Evolutionary conservation across 2,113 vertebrate species (phyloP), one percentile per base, ranked within the genome.

Genomic region (Anarrhichthys ocellatus): DNA sequence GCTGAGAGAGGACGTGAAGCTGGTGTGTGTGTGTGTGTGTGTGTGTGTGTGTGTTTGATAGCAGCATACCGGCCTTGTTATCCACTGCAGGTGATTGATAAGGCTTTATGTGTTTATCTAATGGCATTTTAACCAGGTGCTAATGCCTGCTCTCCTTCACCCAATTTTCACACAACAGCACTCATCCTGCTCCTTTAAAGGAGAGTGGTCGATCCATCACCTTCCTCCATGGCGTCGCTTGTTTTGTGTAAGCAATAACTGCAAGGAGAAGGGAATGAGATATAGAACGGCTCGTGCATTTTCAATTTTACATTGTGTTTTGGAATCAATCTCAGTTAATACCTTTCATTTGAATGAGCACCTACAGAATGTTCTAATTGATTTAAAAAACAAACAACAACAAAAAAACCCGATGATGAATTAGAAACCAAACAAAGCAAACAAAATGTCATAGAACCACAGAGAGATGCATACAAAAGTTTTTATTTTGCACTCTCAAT

Each of bases 61-160:
- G 64, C 48, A 67, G 38, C 44, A 44, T 17, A 1, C 24, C 20
- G 27, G 73, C 59, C 34, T 67, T 46, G 14, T 52, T 54, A 2
- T 65, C 42, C 46, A 17, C 6, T 42, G 64, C 66, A 73, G 64
- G 48, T 81, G 80, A 81, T 62, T 83, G 3, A 81, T 84, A 20
- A n/a, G 6, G 2, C 68, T 48, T 62, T 59, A 22, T 61, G 76
- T 78, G 62, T 82, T 61, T 36, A 6, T 17, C 44, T 82, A 64
- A 84, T 46, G 52, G 32, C 34, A 38, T 81, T 52, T 70, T 76
- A 81, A 75, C 2, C 73, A 58, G 32, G 9, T 20, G 40, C 50
- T 44, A 38, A 63, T 66, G 58, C 17, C 36, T 46, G 36, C 72
- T 65, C 70, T 4, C 22, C 13, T 54, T 61, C 58, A 34, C 10